Evolutionary conservation across 2,797 vertebrate genomes (phyloP), one percentile per base, ranked within the genome.

Genomic region (Hemitrygon akajei): DNA sequence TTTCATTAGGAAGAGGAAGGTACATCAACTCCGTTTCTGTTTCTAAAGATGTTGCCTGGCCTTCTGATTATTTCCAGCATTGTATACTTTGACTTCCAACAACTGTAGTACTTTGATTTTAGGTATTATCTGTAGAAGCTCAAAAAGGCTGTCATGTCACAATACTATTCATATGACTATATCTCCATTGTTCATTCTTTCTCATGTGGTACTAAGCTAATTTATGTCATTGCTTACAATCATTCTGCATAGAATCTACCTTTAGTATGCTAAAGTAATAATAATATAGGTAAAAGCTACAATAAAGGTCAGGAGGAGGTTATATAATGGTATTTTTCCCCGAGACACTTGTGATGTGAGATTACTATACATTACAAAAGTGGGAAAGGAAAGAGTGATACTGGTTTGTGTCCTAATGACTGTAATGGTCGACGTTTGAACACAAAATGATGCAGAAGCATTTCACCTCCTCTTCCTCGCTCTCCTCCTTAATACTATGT

Each of bases 391-490:
- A 37, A 11, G 12, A 27, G 56, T 7, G 9, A 58, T 4, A 66
- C 34, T 30, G n/a, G 27, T 25, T 66, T 37, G 63, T 2, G 3
- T 25, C 58, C 82, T 16, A 86, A 3, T 86, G 47, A 56, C 14
- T 86, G 5, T 16, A 30, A 30, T 6, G 11, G 27, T 47, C 47
- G 4, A 47, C 47, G 47, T 47, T 47, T 47, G 63, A 66, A 14
- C 14, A 0, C 63, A 66, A 10, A 63, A 40, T 7, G 25, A 7
- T 3, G 12, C 34, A 40, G 34, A 93, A 14, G 20, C 11, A 25
- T 58, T 56, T 7, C 93, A 98, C 98, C 98, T 99, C 98, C 71
- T 98, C 98, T 25, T 99, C 98, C 94, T 98, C 98, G 0, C 98
- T 98, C 96, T 98, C 98, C 92, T 98, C 98, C 94, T 98, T 98